Evolutionary conservation across 2,113 vertebrate species (phyloP), one percentile per base, ranked within the genome.

Genomic region (Barnardius zonarius): DNA sequence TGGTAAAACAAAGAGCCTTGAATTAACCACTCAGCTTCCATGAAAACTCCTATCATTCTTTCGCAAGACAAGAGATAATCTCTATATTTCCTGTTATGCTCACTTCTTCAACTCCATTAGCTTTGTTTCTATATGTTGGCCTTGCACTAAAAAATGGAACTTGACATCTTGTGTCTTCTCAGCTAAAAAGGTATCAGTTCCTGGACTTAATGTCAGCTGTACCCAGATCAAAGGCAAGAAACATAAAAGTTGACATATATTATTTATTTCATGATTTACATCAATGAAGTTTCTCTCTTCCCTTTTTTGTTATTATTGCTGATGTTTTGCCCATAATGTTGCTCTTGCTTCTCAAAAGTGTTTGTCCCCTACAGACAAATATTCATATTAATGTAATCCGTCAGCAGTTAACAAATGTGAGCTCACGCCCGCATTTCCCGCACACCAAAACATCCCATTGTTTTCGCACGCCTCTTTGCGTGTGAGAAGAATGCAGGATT

Each of bases 241-340:
- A 97, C 96, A 97, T 97, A 97, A 97, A 97, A 96, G 96, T 96
- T 94, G 92, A 96, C 92, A 97, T 97, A 94, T 97, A 97, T 97
- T 97, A 97, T 97, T 97, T 97, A 97, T 97, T 95, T 97, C 96
- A 68, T 82, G 96, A 95, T 97, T 97, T 96, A 92, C 86, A 86
- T 97, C 95, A 93, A 41, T 63, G 92, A 91, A 88, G 86, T 69
- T 93, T 95, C 93, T 76, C 69, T 72, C 92, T 92, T 81, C 61
- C 62, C 75, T 88, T 96, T 95, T 94, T 78, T 79, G 69, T 89
- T 86, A 77, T 94, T 95, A 93, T 93, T 96, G 94, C 95, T 97
- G 95, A 95, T 95, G 95, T 94, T 96, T 97, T 93, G 83, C 95
- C 91, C 83, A 24, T 94, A 96, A 94, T 94, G 91, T 95, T 94